Conservation (phyloP, 1,140 invertebrate genomes). For the Centruroides vittatus region DNA sequence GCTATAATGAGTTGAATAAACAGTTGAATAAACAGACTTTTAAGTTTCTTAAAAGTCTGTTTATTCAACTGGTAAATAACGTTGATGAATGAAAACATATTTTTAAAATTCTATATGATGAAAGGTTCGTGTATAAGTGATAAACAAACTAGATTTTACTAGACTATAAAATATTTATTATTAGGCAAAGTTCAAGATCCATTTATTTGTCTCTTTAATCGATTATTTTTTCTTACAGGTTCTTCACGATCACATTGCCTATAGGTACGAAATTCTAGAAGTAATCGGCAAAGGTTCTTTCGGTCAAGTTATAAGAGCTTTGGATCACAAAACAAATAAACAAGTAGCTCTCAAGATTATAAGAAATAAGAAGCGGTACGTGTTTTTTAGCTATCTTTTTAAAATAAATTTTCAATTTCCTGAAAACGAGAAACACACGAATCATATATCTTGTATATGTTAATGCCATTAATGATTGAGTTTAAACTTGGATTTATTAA, state of each 20-base stretch:
- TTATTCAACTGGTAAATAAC: too few relatives aligned
- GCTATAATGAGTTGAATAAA: too few relatives aligned
- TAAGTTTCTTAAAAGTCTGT: too few relatives aligned
- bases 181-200: not conserved
- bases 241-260: conserved; percentile 85
- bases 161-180: too few relatives aligned
- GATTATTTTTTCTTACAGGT: conserved; percentile 39
- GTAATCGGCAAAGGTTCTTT: conserved; percentile 93
- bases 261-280: conserved; percentile 89
- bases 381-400: not conserved
- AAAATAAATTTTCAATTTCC: too few relatives aligned
- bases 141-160: too few relatives aligned
- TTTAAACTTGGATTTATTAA: not conserved
- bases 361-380: conserved; percentile 40
- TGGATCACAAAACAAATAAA: conserved; percentile 83
- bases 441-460: too few relatives aligned
- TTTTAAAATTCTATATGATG: too few relatives aligned
- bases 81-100: too few relatives aligned
- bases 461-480: not conserved
- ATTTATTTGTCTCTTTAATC: not conserved
- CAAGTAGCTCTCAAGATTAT: conserved; percentile 96
- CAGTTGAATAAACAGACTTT: too few relatives aligned
- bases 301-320: conserved; percentile 85
- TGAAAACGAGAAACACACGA: too few relatives aligned
- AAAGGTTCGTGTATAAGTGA: too few relatives aligned